Conservation (phyloP, 2,888 invertebrate genomes). For the Timandra comae region DNA sequence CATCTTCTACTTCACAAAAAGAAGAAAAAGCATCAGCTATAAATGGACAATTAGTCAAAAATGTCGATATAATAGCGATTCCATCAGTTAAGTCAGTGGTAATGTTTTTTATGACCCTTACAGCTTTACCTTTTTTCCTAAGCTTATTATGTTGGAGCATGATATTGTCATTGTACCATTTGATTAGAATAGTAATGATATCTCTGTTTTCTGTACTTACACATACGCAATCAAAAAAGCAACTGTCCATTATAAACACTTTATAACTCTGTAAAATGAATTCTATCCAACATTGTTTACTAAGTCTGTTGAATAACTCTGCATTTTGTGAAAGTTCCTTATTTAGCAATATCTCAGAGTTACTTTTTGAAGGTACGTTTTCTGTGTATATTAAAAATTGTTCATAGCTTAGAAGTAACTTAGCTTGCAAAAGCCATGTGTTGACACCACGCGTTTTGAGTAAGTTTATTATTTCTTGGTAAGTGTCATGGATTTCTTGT, state of each 20-base stretch:
- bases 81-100: conserved; percentile 73
- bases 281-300: conserved; percentile 78
- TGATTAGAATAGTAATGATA: conserved; percentile 48
- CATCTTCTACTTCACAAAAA: conserved; percentile 56
- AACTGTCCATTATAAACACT: conserved; percentile 68
- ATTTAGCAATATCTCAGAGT: conserved; percentile 47
- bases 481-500: conserved; percentile 60
- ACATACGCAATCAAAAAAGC: conserved; percentile 65
- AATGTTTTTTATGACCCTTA: conserved; percentile 58
- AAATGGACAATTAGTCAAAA: conserved; percentile 78
- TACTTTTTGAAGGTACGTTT: conserved; percentile 44
- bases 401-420: conserved; percentile 54
- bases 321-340: conserved; percentile 40
- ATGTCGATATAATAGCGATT: conserved; percentile 71
- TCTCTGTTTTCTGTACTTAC: conserved; percentile 44
- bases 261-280: conserved; percentile 79
- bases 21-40: conserved; percentile 56
- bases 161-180: conserved; percentile 59
- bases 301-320: conserved; percentile 47
- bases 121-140: conserved; percentile 29
- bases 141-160: conserved; percentile 37
- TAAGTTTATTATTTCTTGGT: conserved; percentile 51
- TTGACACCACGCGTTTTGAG: conserved; percentile 53
- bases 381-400: conserved; percentile 53
- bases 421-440: conserved; percentile 50